Evolutionary conservation across 1,140 invertebrate genomes (phyloP), one percentile per base, ranked within the genome.

Genomic region (Cherax quadricarinatus): DNA sequence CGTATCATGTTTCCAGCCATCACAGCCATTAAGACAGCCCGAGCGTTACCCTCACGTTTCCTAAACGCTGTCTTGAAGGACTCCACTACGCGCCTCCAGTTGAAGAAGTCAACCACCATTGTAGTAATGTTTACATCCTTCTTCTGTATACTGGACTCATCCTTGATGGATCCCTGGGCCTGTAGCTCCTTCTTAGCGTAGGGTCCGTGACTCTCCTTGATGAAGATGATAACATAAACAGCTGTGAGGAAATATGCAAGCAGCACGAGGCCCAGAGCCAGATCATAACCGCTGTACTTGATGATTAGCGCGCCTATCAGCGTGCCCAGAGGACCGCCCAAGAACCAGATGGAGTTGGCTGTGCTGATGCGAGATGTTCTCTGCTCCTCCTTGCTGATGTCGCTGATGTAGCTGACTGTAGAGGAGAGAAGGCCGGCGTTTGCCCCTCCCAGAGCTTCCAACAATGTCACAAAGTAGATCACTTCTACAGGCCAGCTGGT

Each of bases 41-140:
- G 49, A n/a, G 79, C 60, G 87, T 82, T 92, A 1, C 93, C 93
- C 49, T 91, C 87, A 9, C 93, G 79, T 48, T 80, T 79, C 60
- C 81, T 92, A 49, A 93, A 89, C 51, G 90, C 87, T 51, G 93
- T 93, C 86, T 92, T 91, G 93, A 93, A 93, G 70, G 90, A 92
- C 80, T 93, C 93, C 21, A 89, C 70, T 1, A 93, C 93, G 18
- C 90, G 87, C 12, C 78, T 60, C 87, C 86, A 92, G 88, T 92
- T 92, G 18, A 93, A 86, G 87, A 93, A 93, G 88, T 93, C 93
- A 3, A 30, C 70, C 10, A 86, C 9, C 93, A 93, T 93, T 12
- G 57, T 83, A 3, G n/a, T 16, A 21, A 83, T 24, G 4, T 48
- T 79, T 2, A 93, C 75, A 24, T 24, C 60, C 30, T 87, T 75